Evolutionary conservation across 2,888 invertebrate species (phyloP).

Genomic region (Amblyjoppa proteus): DNA sequence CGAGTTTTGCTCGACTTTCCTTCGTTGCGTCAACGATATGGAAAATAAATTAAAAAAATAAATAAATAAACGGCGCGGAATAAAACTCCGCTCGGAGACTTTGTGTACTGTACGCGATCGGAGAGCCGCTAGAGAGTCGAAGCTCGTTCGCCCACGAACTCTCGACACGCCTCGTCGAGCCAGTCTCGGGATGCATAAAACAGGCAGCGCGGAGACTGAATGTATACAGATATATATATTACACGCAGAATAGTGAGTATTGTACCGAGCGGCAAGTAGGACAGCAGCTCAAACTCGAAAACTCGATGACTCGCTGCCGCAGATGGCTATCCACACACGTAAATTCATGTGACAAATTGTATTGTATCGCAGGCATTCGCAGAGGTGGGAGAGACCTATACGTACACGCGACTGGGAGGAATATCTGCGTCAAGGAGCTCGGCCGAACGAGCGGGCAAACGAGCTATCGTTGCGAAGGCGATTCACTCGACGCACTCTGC

Average conservation of each 20-base stretch:
- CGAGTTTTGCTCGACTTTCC: constrained; percentile 25
- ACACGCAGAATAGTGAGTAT: constrained; percentile 36
- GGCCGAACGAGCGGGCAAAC: constrained; percentile 46
- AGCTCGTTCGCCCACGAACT: constrained; percentile 65
- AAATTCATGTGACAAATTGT: constrained; percentile 60
- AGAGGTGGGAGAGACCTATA: neutral
- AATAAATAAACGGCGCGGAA: constrained; percentile 7
- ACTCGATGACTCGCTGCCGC: constrained; percentile 52
- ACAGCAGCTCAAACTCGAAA: constrained; percentile 41
- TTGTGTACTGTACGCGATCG: constrained; percentile 32
- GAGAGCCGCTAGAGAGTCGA: constrained; percentile 30
- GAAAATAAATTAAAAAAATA: neutral
- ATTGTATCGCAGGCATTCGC: constrained; percentile 2
- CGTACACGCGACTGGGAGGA: neutral
- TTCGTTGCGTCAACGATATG: neutral
- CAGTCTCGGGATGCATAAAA: constrained; percentile 50
- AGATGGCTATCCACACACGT: constrained; percentile 51
- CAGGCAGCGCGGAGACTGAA: neutral
- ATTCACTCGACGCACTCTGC: constrained; percentile 59
- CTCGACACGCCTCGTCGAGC: constrained; percentile 65
- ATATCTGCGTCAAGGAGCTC: neutral
- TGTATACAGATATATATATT: neutral
- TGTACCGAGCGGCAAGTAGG: constrained; percentile 22
- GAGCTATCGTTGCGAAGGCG: constrained; percentile 60
- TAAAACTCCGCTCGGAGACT: constrained; percentile 8